Conservation (phyloP, 2,113 vertebrate genomes). For the Mastomys natalensis region DNA sequence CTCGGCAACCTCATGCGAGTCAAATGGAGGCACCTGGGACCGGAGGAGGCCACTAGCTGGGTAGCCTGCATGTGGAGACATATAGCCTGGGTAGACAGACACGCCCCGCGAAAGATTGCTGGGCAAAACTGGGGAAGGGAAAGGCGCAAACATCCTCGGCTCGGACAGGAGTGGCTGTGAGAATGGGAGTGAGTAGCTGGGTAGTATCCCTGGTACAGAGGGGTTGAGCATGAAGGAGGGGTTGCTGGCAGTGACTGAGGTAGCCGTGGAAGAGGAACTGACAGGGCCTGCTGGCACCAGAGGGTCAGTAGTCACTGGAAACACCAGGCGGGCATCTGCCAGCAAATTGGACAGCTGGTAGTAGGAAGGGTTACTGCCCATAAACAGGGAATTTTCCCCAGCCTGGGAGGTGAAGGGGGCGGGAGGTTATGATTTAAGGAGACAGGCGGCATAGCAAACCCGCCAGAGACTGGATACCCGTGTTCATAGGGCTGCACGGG, state of each 20-base stretch:
- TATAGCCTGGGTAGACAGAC: constrained; percentile 91
- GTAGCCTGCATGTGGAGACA: constrained; percentile 91
- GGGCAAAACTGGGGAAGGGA: constrained; percentile 88
- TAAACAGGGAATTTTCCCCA: constrained; percentile 92
- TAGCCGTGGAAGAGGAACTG: constrained; percentile 91
- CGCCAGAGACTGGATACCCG: constrained; percentile 90
- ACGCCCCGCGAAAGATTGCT: constrained; percentile 91
- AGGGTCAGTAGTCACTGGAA: constrained; percentile 94
- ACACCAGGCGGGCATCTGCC: constrained; percentile 95
- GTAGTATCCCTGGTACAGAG: constrained; percentile 93
- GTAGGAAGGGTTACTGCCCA: constrained; percentile 92
- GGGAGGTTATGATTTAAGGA: constrained; percentile 94
- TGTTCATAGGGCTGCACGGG: constrained; percentile 89
- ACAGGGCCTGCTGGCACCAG: constrained; percentile 90
- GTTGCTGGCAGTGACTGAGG: constrained; percentile 92
- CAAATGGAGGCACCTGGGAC: constrained; percentile 93
- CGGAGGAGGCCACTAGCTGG: constrained; percentile 93
- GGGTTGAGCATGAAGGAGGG: constrained; percentile 96
- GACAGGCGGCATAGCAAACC: constrained; percentile 92
- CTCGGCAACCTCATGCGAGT: constrained; percentile 90
- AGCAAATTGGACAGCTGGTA: constrained; percentile 95
- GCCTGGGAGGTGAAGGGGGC: constrained; percentile 91
- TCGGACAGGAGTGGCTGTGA: constrained; percentile 94
- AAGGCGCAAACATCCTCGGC: constrained; percentile 92
- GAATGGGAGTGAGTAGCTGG: constrained; percentile 94